Evolutionary conservation across 2,797 vertebrate genomes (phyloP), one percentile per base, ranked within the genome.

Genomic region (Pseudochirops corinnae): DNA sequence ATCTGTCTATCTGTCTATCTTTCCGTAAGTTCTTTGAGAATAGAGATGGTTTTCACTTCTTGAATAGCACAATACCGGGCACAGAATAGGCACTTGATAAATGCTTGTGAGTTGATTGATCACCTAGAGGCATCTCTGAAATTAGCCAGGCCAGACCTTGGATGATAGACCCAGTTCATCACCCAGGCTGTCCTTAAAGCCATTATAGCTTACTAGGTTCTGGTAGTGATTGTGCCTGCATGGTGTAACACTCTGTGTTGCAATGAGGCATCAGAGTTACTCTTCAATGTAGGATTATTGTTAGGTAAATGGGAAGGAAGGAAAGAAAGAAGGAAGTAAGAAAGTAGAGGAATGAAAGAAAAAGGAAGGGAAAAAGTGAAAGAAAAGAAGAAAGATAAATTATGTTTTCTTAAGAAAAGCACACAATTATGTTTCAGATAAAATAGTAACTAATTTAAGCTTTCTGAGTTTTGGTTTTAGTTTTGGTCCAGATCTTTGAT

Each of bases 51-150:
- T 82, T 74, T n/a, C 39, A 82, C 74, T 82, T 82, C 46, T 46
- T 46, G 21, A 26, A 24, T 0, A 0, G 50, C 16, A 0, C 3
- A 24, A 26, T 13, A 9, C 52, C 53, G 31, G 1, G 5, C 33
- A 46, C 10, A 26, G 56, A 4, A 33, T 29, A 1, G 7, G 28
- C 26, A 13, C 91, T 87, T 18, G 18, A 56, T 56, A 56, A 93
- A 57, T 50, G 18, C 21, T 52, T 90, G 11, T 0, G 16, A 74
- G 9, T 11, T 67, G 74, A 82, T 82, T 46, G 74, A 82, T 46
- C 39, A 82, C 2, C 18, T 82, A 46, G 74, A 82, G 39, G 21
- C 39, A 82, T 82, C 39, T 46, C 21, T 82, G 74, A 82, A 46
- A 82, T 46, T 39, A 82, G 11, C 39, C 39, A 46, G 74, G 74